Base-by-base conservation (phyloP, 2,797 vertebrate species). In the Ceryle rudis region DNA sequence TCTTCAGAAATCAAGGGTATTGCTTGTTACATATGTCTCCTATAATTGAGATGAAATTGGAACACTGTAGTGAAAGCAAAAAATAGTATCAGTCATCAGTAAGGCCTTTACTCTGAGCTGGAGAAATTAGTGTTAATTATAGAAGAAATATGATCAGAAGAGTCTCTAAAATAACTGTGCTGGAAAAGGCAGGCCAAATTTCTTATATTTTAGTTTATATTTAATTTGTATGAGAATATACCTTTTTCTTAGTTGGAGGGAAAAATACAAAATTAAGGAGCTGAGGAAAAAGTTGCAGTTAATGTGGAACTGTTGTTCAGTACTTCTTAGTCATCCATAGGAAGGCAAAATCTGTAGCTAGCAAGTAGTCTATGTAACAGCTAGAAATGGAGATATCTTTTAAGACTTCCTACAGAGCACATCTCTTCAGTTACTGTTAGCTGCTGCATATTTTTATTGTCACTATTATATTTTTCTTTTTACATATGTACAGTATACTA, bases 381-480 rank as follows among this genome's bases (percentile, higher is more conserved):
- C 57, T 70, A 5, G 33, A 84, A 78, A 54, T 7, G 11, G 26
- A 69, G 51, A 39, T 60, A 6, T 10, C 9, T 80, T 69, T 55
- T 6, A 82, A 69, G 26, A 14, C 15, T 88, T 86, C 12, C 57
- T 85, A 46, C 33, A 54, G 66, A 84, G 10, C 17, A 28, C 14
- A 18, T 51, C 41, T 81, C 71, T 81, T 84, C 39, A 66, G 74
- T 71, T 71, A 49, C 31, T 81, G 41, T 65, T 81, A 46, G 51
- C n/a, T 81, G 21, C 58, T 55, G 46, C 31, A 91, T 11, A 21
- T 83, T 85, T 91, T 88, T 55, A 88, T 79, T 81, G 22, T 17
- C 3, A 10, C 54, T 65, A 31, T 80, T 80, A 57, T 51, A 7
- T 69, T 89, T 62, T 31, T 58, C 44, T 71, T 89, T 87, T 81